phyloP scores from a whole-genome alignment of 2,888 invertebrate species.

The Muscina levida region DNA sequence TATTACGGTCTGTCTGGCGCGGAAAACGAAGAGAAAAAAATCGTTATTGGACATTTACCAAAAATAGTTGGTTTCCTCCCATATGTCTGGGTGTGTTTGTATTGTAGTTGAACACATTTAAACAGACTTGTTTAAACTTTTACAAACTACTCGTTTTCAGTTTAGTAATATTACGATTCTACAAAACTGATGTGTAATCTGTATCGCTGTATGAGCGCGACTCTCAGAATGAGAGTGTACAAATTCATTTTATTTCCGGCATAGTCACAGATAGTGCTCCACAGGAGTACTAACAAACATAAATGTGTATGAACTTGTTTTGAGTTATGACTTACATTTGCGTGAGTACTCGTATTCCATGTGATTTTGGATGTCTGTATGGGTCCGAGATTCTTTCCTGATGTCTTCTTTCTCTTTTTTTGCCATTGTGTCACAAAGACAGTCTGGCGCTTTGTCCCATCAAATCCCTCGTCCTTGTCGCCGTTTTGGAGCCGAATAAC shows the following conservation, averaged over 20 bases:
- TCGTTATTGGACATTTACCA: slow-evolving; percentile 31
- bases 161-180: not conserved
- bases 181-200: slow-evolving; percentile 24
- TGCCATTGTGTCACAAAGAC: slow-evolving; percentile 28
- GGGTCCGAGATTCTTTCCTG: not conserved
- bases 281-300: too few relatives aligned
- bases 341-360: not conserved
- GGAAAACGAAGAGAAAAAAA: too few relatives aligned
- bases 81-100: not conserved
- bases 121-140: not conserved
- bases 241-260: slow-evolving; percentile 55
- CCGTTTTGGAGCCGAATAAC: not conserved
- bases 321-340: slow-evolving; percentile 41
- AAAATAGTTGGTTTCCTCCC: not conserved
- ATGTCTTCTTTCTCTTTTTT: not conserved
- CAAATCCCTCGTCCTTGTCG: not conserved
- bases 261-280: slow-evolving; percentile 21
- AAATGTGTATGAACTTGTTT: slow-evolving; percentile 12
- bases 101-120: not conserved
- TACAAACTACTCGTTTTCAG: not conserved
- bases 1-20: too few relatives aligned
- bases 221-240: too few relatives aligned
- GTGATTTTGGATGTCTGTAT: too few relatives aligned
- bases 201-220: not conserved
- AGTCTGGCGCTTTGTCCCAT: slow-evolving; percentile 40